Conservation (phyloP, 2,797 vertebrate genomes). For the Chelonia mydas region DNA sequence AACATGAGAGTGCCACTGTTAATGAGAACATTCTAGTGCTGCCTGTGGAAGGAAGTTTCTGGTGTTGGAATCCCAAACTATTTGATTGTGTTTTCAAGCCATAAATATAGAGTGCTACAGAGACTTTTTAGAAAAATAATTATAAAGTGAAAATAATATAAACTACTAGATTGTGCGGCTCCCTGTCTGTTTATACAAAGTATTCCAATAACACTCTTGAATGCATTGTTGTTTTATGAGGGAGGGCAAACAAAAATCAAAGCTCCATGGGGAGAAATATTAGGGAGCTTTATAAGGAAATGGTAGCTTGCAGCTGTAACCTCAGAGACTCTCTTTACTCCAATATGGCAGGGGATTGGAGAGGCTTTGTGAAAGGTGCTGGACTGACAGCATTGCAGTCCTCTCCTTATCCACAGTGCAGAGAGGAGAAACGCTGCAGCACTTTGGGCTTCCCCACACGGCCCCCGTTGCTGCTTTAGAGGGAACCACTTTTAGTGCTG, state of each 20-base stretch:
- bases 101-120: background rate
- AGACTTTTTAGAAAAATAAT: background rate
- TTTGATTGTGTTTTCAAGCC: background rate
- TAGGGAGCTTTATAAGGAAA: background rate
- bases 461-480: background rate
- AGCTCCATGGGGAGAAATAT: background rate
- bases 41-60: background rate
- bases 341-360: background rate
- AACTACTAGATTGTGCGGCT: background rate
- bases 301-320: background rate
- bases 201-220: background rate
- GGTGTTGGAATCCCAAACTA: background rate
- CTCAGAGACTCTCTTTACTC: background rate
- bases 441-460: background rate
- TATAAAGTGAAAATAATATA: background rate
- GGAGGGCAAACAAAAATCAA: background rate
- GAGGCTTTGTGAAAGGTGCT: background rate
- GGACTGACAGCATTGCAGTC: background rate
- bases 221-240: background rate
- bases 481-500: fast-evolving
- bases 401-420: background rate
- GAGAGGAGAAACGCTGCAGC: background rate
- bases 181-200: background rate
- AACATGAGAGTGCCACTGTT: background rate
- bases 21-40: background rate